A percentile compares a stretch with the other conserved stretches of the same genome.
phyloP scores from a whole-genome alignment of 2,888 invertebrate genomes.

The Microlaimidae sp. region DNA sequence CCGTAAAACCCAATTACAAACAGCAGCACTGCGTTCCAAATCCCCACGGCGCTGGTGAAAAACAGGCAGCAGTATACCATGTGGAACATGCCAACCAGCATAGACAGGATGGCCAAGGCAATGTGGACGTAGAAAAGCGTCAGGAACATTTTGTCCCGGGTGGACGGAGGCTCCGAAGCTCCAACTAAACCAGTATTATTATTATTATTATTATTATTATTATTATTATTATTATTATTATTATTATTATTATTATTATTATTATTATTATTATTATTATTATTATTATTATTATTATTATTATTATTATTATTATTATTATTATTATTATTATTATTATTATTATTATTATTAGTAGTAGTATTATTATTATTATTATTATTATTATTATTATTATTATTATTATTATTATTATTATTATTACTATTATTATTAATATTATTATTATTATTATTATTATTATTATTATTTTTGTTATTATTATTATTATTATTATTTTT shows the following conservation, averaged over 20 bases:
- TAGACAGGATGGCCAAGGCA: not conserved
- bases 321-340: not conserved
- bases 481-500: too few species aligned
- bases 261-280: too few species aligned
- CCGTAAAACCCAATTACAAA: not conserved
- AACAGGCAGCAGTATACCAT: conserved; percentile 7
- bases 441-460: conserved; percentile 6
- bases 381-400: conserved; percentile 7
- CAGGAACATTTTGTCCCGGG: too few species aligned
- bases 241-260: too few species aligned
- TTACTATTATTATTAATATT: conserved; percentile 7
- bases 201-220: too few species aligned
- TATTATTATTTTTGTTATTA: too few species aligned
- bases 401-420: conserved; percentile 11
- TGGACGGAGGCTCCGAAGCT: too few species aligned
- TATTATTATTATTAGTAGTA: conserved; percentile 3
- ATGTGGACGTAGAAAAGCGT: conserved; percentile 1
- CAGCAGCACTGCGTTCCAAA: conserved; percentile 5
- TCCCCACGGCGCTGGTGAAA: conserved; percentile 1
- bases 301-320: not conserved
- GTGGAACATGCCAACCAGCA: conserved; percentile 3
- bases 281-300: too few species aligned
- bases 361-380: conserved; percentile 13
- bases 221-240: too few species aligned
- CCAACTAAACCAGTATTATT: too few species aligned